Evolutionary conservation across 2,797 vertebrate genomes (phyloP).

Genomic region (Sylvia borin): DNA sequence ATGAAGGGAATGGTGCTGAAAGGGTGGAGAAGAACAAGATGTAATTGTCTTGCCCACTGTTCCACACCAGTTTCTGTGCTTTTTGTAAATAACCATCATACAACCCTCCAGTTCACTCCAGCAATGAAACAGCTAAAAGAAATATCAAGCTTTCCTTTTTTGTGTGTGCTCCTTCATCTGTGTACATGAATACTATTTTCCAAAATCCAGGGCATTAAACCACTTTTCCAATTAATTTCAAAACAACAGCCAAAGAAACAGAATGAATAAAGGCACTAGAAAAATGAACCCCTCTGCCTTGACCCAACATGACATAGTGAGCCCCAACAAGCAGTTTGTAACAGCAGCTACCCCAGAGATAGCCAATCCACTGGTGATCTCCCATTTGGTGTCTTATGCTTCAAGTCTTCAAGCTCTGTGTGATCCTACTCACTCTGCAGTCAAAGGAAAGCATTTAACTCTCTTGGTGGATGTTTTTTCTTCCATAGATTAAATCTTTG

Average conservation of each 20-base stretch:
- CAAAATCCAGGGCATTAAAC: not conserved
- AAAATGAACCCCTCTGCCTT: not conserved
- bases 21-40: not conserved
- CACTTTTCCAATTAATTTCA: not conserved
- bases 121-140: not conserved
- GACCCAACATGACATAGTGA: not conserved
- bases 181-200: not conserved
- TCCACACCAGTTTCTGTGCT: not conserved
- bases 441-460: not conserved
- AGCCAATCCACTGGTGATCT: not conserved
- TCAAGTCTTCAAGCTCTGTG: not conserved
- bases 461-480: not conserved
- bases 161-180: not conserved
- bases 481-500: not conserved
- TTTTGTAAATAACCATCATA: not conserved
- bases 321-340: not conserved
- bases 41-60: not conserved
- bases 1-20: not conserved
- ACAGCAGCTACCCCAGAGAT: not conserved
- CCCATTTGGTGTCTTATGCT: not conserved
- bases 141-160: not conserved
- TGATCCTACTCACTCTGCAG: not conserved
- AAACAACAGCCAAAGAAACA: slow-evolving; percentile 2
- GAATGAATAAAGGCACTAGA: not conserved
- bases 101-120: not conserved